These are phyloP conservation scores for Enhydra lutris DNA, from an alignment of 2,113 vertebrate genomes.

Conservation along the genomic window DNA sequence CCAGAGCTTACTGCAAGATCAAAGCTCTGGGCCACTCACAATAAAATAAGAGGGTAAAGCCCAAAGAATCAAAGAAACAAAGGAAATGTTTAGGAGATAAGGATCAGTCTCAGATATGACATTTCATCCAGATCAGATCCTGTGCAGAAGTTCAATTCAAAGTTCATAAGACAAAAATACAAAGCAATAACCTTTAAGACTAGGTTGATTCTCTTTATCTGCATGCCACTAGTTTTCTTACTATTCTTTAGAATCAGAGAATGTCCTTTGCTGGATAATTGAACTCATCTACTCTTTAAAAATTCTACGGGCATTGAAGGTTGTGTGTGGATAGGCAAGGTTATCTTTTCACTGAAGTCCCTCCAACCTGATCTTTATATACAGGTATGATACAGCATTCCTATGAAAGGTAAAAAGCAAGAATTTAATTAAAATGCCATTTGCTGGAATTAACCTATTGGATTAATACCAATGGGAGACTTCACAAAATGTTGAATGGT, in stretches of 20 bases:
- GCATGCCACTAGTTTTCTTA: conserved; percentile 40
- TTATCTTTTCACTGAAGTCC: neutral
- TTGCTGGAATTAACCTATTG: conserved; percentile 5
- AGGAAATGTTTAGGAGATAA: conserved; percentile 99
- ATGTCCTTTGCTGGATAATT: neutral
- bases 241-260: conserved; percentile 16
- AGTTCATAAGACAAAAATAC: conserved; percentile 85
- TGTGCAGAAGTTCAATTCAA: conserved; percentile 92
- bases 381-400: neutral
- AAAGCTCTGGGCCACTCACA: conserved; percentile 90
- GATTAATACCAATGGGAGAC: neutral
- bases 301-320: neutral
- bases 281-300: conserved; percentile 5
- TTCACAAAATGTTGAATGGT: conserved; percentile 4
- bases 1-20: conserved; percentile 89
- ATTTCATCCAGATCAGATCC: conserved; percentile 96
- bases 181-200: conserved; percentile 77
- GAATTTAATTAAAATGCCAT: neutral
- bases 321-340: neutral
- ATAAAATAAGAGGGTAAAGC: conserved; percentile 90
- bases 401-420: neutral
- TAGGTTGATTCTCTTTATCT: conserved; percentile 55
- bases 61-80: conserved; percentile 95
- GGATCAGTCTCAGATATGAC: conserved; percentile 95
- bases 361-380: neutral